phyloP scores from a whole-genome alignment of 2,113 vertebrate genomes.

The Lophotis ruficrista region DNA sequence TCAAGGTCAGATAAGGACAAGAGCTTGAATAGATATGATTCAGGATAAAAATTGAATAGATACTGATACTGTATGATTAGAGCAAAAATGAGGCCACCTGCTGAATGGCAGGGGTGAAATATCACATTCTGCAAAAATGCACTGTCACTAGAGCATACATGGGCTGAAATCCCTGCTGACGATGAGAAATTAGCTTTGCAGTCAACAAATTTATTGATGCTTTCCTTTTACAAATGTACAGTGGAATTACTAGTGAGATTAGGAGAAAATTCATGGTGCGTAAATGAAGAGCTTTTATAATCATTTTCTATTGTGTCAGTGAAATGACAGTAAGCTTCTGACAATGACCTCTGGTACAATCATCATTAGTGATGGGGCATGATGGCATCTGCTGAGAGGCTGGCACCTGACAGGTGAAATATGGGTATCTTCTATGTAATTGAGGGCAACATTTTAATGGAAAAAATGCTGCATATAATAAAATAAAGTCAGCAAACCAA shows the following conservation, averaged over 20 bases:
- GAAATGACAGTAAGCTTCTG: background rate
- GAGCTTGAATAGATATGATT: conserved; percentile 50
- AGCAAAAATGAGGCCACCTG: conserved; percentile 54
- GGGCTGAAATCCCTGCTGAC: conserved; percentile 15
- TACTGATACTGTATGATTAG: conserved; percentile 57
- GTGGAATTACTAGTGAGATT: background rate
- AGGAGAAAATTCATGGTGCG: background rate
- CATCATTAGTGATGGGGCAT: background rate
- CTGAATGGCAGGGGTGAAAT: conserved; percentile 37
- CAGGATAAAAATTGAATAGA: conserved; percentile 51
- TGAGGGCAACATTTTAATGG: background rate
- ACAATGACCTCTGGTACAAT: conserved; percentile 19
- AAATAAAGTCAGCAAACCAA: background rate
- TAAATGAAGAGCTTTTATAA: conserved; percentile 18
- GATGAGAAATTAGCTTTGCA: conserved; percentile 41
- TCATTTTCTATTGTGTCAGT: background rate
- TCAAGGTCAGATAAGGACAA: conserved; percentile 75
- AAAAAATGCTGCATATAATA: background rate
- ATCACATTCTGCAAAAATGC: conserved; percentile 29
- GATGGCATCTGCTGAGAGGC: conserved; percentile 24
- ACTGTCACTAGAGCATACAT: background rate
- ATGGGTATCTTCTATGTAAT: conserved; percentile 12
- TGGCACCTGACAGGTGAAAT: conserved; percentile 41
- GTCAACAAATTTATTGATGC: background rate
- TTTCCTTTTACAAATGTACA: conserved; percentile 13